Conservation (phyloP, 2,888 invertebrate genomes). For the Phaonia tiefii region DNA sequence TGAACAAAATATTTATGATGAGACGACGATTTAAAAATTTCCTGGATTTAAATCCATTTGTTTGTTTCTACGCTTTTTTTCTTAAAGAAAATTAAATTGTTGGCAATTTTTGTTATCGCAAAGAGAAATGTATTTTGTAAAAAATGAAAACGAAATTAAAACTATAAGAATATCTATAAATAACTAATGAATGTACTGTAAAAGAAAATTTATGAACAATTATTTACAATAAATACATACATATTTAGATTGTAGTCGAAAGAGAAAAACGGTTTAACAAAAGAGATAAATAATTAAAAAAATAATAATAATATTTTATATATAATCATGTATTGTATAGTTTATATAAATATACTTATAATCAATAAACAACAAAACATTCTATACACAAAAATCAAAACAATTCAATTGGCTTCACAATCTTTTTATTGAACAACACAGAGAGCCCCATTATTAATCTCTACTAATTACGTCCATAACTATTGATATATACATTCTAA, state of each 20-base stretch:
- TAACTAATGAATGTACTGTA: conserved; percentile 51
- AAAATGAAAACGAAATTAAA: conserved; percentile 34
- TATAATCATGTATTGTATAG: conserved; percentile 57
- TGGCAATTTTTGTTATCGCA: conserved; percentile 43
- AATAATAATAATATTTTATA: conserved; percentile 57
- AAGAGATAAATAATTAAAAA: conserved; percentile 36
- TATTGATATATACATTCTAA: conserved; percentile 3
- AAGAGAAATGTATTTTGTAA: conserved; percentile 32
- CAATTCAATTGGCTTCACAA: conserved; percentile 27
- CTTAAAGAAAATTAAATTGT: conserved; percentile 33
- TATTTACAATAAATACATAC: conserved; percentile 61
- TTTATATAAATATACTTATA: conserved; percentile 30
- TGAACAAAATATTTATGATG: conserved; percentile 24
- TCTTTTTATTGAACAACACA: conserved; percentile 2
- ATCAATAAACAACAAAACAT: conserved; percentile 44
- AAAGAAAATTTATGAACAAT: conserved; percentile 59
- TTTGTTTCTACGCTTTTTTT: conserved; percentile 42
- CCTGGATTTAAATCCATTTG: conserved; percentile 38
- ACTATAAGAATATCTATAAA: conserved; percentile 13
- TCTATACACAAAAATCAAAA: conserved; percentile 17
- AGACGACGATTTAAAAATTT: conserved; percentile 16
- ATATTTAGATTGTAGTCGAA: conserved; percentile 45
- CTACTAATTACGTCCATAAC: conserved; percentile 25
- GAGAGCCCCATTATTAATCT: conserved; percentile 6
- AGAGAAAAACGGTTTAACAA: conserved; percentile 38